Evolutionary conservation across 2,888 invertebrate species (phyloP).

Genomic region (Itoplectis maculator): DNA sequence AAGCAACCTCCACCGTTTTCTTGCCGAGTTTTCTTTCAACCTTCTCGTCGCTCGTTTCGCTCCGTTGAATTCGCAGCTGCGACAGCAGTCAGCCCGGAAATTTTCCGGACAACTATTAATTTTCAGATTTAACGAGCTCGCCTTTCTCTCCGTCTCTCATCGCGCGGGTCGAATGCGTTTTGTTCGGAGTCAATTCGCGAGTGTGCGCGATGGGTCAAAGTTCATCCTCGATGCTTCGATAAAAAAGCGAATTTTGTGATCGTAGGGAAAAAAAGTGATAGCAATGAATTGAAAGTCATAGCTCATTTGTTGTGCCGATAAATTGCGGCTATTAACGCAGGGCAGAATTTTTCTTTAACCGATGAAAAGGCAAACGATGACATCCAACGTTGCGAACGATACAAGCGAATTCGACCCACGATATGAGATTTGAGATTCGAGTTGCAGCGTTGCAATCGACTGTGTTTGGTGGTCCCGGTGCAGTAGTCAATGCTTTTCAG

Average conservation of each 20-base stretch:
- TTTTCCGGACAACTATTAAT: not conserved
- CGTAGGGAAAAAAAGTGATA: too few relatives aligned
- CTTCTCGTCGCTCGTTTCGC: not conserved
- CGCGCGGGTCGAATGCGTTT: too few relatives aligned
- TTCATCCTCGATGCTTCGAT: not conserved
- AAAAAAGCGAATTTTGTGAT: not conserved
- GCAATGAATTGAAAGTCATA: too few relatives aligned
- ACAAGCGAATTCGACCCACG: not conserved
- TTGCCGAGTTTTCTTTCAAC: constrained; percentile 36
- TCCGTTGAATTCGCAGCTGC: not conserved
- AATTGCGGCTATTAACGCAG: too few relatives aligned
- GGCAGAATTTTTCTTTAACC: not conserved
- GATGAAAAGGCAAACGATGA: constrained; percentile 1
- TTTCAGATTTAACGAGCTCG: not conserved
- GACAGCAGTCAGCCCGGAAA: not conserved
- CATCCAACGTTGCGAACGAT: not conserved
- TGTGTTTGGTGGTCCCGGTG: constrained; percentile 28
- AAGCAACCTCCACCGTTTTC: constrained; percentile 71
- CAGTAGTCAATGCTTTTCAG: constrained; percentile 46
- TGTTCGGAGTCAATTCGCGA: too few relatives aligned
- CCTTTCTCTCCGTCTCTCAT: too few relatives aligned
- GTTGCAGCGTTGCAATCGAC: constrained; percentile 55
- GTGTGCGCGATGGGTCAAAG: not conserved
- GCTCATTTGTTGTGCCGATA: too few relatives aligned
- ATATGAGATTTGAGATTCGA: not conserved